Base-by-base conservation (phyloP, 2,113 vertebrate genomes). In the Salvelinus fontinalis region DNA sequence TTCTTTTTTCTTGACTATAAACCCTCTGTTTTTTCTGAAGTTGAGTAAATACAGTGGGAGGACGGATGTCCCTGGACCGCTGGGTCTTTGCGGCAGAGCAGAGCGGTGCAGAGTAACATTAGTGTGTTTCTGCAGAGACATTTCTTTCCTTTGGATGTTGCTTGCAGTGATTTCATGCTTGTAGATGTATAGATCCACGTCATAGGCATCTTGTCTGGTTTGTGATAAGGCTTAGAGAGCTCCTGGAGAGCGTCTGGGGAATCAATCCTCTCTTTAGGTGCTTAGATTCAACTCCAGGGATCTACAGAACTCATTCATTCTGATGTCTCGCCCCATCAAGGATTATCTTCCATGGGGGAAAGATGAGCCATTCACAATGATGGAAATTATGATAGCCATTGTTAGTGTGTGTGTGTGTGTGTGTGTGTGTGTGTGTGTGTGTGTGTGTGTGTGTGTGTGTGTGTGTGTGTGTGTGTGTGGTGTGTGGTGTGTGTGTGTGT, bases 251-350 rank as follows among this genome's bases (percentile, higher is more conserved):
- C 16, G 3, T 81, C 78, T 72, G 13, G 48, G 68, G 29, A 84
- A 81, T 74, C 31, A 84, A 79, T 76, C 34, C 31, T 78, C 26
- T 39, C 65, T 67, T 59, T 76, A 51, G 68, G 34, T 70, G 39
- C n/a, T 70, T 5, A 16, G 68, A 49, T 48, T 48, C 44, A 70
- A 70, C 68, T 49, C 22, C 11, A 49, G 68, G 68, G 34, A 49
- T 44, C 12, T 48, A 49, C 31, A 78, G 51, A 70, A 51, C 13
- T 84, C 82, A 69, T 83, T 79, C 79, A 79, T 79, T 26, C 54
- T 73, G 51, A 34, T 72, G 34, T 73, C 31, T 66, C 60, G 29
- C 20, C 14, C 75, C n/a, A 39, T 65, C 69, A 49, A 14, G 68
- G 44, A 49, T 26, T 44, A 69, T 69, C 34, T 18, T 69, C 67